Evolutionary conservation across 2,113 vertebrate species (phyloP).

Genomic region (Epinephelus lanceolatus): DNA sequence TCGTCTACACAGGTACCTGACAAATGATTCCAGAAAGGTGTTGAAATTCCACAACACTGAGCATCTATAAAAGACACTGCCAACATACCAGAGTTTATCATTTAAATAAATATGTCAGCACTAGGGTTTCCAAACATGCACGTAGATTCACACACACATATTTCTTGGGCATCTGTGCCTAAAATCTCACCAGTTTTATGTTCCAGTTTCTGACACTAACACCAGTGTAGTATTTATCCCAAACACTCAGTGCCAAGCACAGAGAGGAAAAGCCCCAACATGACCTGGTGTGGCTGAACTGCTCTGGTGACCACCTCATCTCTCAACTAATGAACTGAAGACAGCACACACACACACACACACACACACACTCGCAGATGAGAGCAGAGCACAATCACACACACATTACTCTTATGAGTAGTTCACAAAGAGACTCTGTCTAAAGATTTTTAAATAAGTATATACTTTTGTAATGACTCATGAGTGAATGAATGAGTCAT

Average conservation of each 20-base stretch:
- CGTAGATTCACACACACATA: neutral
- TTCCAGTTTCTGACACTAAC: conserved; percentile 3
- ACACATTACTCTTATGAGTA: conserved; percentile 28
- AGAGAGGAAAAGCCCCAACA: conserved; percentile 26
- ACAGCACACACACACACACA: conserved; percentile 2
- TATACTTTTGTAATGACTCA: neutral
- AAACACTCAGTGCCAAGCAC: conserved; percentile 44
- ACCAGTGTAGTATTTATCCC: conserved; percentile 24
- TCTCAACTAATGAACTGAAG: neutral
- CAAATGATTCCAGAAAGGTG: neutral
- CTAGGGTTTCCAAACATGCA: neutral
- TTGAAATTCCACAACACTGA: neutral
- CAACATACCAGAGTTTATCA: neutral
- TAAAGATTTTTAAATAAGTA: too few relatives aligned
- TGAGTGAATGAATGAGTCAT: too few relatives aligned
- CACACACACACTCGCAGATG: neutral
- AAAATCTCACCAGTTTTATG: neutral
- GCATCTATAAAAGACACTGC: neutral
- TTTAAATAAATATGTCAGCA: neutral
- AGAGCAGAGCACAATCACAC: neutral
- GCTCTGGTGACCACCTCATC: conserved; percentile 9
- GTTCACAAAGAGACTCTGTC: conserved; percentile 33
- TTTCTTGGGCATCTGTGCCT: neutral
- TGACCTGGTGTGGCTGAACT: conserved; percentile 28
- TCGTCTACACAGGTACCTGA: neutral